Base-by-base conservation (phyloP, 1,140 invertebrate species). In the Scaptomyza hsui region DNA sequence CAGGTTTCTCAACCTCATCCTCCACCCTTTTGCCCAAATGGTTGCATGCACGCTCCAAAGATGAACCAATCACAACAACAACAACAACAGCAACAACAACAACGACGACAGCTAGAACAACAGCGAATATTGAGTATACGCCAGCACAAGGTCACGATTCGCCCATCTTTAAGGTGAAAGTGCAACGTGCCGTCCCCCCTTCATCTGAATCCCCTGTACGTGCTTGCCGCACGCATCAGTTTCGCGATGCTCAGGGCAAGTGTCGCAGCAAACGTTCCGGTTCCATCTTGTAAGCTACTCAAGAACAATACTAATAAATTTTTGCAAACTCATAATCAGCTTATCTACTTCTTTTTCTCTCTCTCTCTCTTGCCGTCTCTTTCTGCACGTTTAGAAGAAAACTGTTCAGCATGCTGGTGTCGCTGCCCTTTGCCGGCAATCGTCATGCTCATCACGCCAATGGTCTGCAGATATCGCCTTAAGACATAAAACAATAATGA, bases 141-240 rank as follows among this genome's bases (percentile, higher is more conserved):
- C 83, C 81, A 3, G 61, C 72, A 5, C 70, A 78, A 32, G 76
- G 73, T 45, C 76, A 77, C 15, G 83, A 90, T 41, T 90, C 89
- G 18, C 75, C 75, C 53, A 90, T 90, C 13, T 90, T 76, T 53
- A 90, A 89, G 73, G 67, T 90, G 7, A 90, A 89, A 74, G 78
- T 89, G 60, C 82, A 77, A 65, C 77, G 83, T 76, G 69, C 71
- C 37, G 70, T 67, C 35, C 18, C 39, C 21, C 29, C 57, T 6
- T 29, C 47, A 19, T 18, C 57, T 26, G 61, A 69, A 47, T 45
- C 70, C 3, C 21, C 56, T 2, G 18, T 49, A n/a, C 81, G 75
- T 9, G 26, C 26, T 29, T 90, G 89, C 57, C 83, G 85, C 5
- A 39, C 62, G 6, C 68, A 89, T 52, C 89, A 90, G 48, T 82